A percentile compares a stretch with the other conserved stretches of the same genome.
phyloP scores from a whole-genome alignment of 2,113 vertebrate genomes.

The Physeter macrocephalus region DNA sequence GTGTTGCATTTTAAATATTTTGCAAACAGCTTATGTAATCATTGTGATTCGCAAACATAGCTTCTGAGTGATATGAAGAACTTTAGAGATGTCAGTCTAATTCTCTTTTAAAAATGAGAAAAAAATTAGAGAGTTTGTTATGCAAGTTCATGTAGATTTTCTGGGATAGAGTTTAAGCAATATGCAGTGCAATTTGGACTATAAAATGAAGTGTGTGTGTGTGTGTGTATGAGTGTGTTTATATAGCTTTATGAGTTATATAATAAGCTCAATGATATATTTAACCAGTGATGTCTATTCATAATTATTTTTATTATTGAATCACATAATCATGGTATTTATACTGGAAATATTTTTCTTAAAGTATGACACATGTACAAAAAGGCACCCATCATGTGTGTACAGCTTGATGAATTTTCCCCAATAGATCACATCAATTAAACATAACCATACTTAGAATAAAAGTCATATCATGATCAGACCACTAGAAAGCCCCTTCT shows the following conservation, averaged over 20 bases:
- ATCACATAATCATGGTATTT: background rate
- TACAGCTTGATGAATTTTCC: background rate
- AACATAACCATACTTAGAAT: background rate
- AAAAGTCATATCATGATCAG: background rate
- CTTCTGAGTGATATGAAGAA: background rate
- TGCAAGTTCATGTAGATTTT: background rate
- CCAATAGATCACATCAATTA: background rate
- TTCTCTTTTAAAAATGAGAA: background rate
- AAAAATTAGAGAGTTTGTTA: background rate
- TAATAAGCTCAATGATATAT: background rate
- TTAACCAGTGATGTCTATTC: background rate
- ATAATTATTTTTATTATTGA: background rate
- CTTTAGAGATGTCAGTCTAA: background rate
- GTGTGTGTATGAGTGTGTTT: background rate
- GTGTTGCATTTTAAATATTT: background rate
- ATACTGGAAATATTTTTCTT: background rate
- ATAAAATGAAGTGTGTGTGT: background rate
- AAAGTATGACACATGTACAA: background rate
- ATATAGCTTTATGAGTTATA: background rate
- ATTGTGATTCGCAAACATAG: background rate
- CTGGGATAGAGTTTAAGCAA: background rate
- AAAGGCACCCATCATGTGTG: background rate
- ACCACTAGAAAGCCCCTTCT: background rate
- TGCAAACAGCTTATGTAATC: background rate
- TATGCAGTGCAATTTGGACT: background rate